phyloP scores from a whole-genome alignment of 2,113 vertebrate genomes.

The Tretioscincus oriximinensis region DNA sequence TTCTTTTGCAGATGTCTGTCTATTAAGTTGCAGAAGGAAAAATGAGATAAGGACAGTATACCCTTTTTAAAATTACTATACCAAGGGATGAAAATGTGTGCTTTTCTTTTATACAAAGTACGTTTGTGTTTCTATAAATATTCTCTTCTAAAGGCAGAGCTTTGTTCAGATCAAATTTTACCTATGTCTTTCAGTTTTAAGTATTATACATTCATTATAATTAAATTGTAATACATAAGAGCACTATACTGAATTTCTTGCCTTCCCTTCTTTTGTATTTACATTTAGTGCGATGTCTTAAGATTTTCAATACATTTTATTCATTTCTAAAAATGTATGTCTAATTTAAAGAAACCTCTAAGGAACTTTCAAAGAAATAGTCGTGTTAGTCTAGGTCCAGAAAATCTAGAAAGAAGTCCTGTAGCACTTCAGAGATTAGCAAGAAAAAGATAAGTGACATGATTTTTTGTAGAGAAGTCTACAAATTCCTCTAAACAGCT shows the following conservation, averaged over 20 bases:
- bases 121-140: too few relatives aligned
- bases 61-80: slow-evolving; percentile 59
- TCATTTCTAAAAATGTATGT: too few relatives aligned
- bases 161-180: slow-evolving; percentile 45
- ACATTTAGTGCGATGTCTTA: background rate
- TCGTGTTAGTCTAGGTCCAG: too few relatives aligned
- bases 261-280: background rate
- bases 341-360: too few relatives aligned
- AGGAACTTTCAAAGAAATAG: too few relatives aligned
- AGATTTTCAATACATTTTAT: too few relatives aligned
- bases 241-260: slow-evolving; percentile 48
- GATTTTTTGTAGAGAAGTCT: too few relatives aligned
- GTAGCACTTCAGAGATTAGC: too few relatives aligned
- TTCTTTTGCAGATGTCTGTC: slow-evolving; percentile 40
- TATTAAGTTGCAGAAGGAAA: slow-evolving; percentile 47
- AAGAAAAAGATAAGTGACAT: too few relatives aligned
- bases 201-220: slow-evolving; percentile 57
- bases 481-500: too few relatives aligned
- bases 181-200: slow-evolving; percentile 65
- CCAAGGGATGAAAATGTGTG: slow-evolving; percentile 65
- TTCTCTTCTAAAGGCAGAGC: slow-evolving; percentile 30
- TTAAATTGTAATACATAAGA: slow-evolving; percentile 61
- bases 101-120: background rate
- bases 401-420: too few relatives aligned
- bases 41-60: slow-evolving; percentile 50